These are phyloP conservation scores for Megathymus violae DNA, from an alignment of 1,140 invertebrate genomes.

Conservation along the genomic window DNA sequence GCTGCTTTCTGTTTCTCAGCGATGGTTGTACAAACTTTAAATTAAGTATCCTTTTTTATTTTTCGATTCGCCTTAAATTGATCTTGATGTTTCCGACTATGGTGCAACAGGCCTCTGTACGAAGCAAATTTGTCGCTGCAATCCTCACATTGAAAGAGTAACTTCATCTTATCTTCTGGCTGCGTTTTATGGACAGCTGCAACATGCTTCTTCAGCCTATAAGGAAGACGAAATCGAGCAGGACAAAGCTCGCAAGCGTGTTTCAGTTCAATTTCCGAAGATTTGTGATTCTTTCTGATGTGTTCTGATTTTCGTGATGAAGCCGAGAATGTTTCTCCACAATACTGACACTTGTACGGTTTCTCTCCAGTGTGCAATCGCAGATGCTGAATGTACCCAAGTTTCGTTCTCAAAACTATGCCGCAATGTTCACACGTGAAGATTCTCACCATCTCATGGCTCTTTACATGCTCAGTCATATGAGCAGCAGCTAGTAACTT, in stretches of 20 bases:
- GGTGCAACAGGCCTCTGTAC: slow-evolving; percentile 54
- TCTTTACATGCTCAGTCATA: slow-evolving; percentile 66
- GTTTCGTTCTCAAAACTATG: slow-evolving; percentile 53
- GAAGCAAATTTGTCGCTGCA: slow-evolving; percentile 62
- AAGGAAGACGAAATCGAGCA: slow-evolving; percentile 60
- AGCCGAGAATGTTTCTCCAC: slow-evolving; percentile 61
- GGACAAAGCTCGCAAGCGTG: slow-evolving; percentile 61
- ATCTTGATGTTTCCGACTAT: slow-evolving; percentile 57
- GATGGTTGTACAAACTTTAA: slow-evolving; percentile 1
- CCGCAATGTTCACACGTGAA: slow-evolving; percentile 65
- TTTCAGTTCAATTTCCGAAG: slow-evolving; percentile 45
- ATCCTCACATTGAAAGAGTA: slow-evolving; percentile 50
- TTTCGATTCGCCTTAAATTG: slow-evolving; percentile 7
- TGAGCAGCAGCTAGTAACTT: slow-evolving; percentile 63
- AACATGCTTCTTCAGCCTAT: slow-evolving; percentile 58
- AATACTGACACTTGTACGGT: slow-evolving; percentile 63
- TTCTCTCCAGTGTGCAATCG: slow-evolving; percentile 67
- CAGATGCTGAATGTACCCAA: slow-evolving; percentile 64
- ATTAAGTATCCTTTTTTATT: slow-evolving; percentile 18
- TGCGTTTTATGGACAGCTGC: slow-evolving; percentile 45
- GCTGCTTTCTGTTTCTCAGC: background rate
- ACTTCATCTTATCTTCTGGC: slow-evolving; percentile 8
- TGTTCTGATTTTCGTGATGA: slow-evolving; percentile 69
- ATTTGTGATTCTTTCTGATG: slow-evolving; percentile 56
- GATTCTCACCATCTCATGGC: slow-evolving; percentile 43